These are phyloP conservation scores for Anoplolepis gracilipes DNA, from an alignment of 1,140 invertebrate species.

Conservation along the genomic window DNA sequence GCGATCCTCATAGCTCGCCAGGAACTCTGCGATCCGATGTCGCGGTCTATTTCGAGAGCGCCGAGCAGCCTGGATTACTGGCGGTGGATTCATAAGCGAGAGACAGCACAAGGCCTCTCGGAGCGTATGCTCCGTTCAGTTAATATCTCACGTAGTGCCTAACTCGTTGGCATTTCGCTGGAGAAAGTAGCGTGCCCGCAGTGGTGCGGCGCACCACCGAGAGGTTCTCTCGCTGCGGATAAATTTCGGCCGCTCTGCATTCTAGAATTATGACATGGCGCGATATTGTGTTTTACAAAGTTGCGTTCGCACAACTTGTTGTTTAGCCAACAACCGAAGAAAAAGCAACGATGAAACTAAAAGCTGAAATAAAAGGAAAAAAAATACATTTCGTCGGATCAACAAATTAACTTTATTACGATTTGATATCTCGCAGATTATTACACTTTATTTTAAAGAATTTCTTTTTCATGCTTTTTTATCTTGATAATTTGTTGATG, in stretches of 20 bases:
- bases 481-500: not conserved
- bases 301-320: not conserved
- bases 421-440: not conserved
- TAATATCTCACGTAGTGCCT: constrained; percentile 80
- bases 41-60: constrained; percentile 57
- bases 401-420: constrained; percentile 14
- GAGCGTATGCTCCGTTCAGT: constrained; percentile 63
- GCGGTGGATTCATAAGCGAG: constrained; percentile 54
- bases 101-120: constrained; percentile 29
- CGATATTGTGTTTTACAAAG: not conserved
- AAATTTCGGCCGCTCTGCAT: constrained; percentile 41
- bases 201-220: constrained; percentile 31
- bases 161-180: constrained; percentile 84
- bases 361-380: too few relatives aligned
- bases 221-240: constrained; percentile 69
- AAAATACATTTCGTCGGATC: too few relatives aligned
- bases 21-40: constrained; percentile 54
- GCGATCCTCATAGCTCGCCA: constrained; percentile 31
- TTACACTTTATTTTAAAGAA: not conserved
- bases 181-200: constrained; percentile 81
- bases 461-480: not conserved
- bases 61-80: constrained; percentile 47
- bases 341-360: not conserved
- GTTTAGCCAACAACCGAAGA: not conserved
- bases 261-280: constrained; percentile 2